A percentile compares a stretch with the other conserved stretches of the same genome.
Conservation (phyloP, 1,140 invertebrate species). For the Papilio xuthus region DNA sequence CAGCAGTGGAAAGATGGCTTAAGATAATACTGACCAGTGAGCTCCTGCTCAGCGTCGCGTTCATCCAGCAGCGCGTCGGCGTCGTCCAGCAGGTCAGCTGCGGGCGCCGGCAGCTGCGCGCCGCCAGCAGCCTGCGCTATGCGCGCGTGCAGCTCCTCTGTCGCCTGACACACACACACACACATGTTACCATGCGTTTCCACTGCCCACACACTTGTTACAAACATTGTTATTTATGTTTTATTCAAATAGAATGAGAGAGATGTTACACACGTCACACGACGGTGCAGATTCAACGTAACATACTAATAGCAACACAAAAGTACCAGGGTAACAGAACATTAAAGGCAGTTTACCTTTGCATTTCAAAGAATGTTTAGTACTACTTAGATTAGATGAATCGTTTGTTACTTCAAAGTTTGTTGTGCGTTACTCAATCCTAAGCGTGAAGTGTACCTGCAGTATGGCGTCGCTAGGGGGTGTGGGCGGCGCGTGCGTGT, state of each 20-base stretch:
- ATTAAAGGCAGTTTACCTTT: too few relatives aligned
- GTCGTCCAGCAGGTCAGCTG: conserved; percentile 93
- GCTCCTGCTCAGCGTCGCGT: conserved; percentile 95
- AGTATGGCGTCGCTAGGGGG: conserved; percentile 96
- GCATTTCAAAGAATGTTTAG: too few relatives aligned
- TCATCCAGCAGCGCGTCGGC: conserved; percentile 95
- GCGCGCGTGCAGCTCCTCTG: conserved; percentile 96
- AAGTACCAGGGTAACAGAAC: too few relatives aligned
- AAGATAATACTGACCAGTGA: conserved; percentile 86
- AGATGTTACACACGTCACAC: too few relatives aligned
- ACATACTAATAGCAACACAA: too few relatives aligned
- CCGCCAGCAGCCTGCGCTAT: conserved; percentile 82
- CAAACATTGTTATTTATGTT: too few relatives aligned
- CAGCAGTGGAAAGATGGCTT: too few relatives aligned
- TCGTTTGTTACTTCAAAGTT: neutral
- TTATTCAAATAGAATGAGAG: too few relatives aligned
- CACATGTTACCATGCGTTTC: neutral
- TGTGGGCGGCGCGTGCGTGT: conserved; percentile 86
- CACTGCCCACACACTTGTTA: neutral
- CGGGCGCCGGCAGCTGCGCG: conserved; percentile 87
- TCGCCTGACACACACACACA: conserved; percentile 83
- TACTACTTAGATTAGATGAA: too few relatives aligned
- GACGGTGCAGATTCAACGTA: too few relatives aligned
- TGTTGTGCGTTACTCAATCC: neutral
- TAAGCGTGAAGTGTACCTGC: conserved; percentile 78